Percentiles rank a stretch among this genome's conserved stretches.
Evolutionary conservation across 2,797 vertebrate genomes (phyloP).

Genomic region (Notolepis coatsorum): DNA sequence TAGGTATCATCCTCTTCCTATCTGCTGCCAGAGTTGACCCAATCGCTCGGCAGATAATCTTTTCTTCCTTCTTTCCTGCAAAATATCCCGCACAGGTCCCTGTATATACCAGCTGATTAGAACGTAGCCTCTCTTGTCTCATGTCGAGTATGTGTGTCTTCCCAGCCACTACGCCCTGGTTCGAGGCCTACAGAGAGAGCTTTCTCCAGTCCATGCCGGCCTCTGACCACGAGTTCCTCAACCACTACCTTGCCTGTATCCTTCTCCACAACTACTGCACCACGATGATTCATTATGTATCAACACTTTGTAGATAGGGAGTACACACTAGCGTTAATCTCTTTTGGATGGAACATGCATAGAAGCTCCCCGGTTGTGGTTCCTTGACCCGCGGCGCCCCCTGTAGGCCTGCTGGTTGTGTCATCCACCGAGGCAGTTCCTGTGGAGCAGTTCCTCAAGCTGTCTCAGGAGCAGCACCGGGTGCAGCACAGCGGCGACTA

Average conservation of each 20-base stretch:
- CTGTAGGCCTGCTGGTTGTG: conserved; percentile 93
- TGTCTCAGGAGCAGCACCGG: conserved; percentile 97
- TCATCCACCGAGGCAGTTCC: conserved; percentile 92
- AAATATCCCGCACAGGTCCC: too few species aligned
- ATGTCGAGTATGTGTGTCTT: too few species aligned
- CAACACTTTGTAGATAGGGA: too few species aligned
- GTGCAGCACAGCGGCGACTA: conserved; percentile 97
- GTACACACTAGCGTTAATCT: background rate
- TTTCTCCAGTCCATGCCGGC: conserved; percentile 96
- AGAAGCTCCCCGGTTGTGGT: too few species aligned
- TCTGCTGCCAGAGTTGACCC: too few species aligned
- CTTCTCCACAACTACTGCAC: conserved; percentile 77
- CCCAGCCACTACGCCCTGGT: conserved; percentile 97
- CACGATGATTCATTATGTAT: too few species aligned
- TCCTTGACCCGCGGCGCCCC: conserved; percentile 65
- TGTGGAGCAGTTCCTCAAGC: conserved; percentile 94
- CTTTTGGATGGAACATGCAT: too few species aligned
- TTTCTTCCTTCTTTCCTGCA: too few species aligned
- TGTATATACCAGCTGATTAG: too few species aligned
- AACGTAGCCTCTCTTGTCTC: too few species aligned
- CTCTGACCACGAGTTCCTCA: conserved; percentile 96
- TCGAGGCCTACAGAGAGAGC: conserved; percentile 95
- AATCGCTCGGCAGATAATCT: too few species aligned
- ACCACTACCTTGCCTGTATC: conserved; percentile 99
- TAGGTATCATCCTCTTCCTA: too few species aligned